These are phyloP conservation scores for Clupea harengus DNA, from an alignment of 2,113 vertebrate genomes.

Conservation along the genomic window DNA sequence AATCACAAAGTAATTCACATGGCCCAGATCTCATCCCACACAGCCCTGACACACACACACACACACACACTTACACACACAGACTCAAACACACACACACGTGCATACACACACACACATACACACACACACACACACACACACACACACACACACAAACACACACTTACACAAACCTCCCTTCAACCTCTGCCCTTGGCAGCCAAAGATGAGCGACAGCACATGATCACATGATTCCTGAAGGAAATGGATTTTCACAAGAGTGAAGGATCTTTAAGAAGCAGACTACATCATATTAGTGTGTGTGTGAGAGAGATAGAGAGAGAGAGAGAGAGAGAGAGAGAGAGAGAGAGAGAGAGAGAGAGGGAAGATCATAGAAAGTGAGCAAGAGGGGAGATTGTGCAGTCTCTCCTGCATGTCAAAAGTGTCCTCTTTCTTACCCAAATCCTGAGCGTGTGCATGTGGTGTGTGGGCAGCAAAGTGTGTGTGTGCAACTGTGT, in stretches of 20 bases:
- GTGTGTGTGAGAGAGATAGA: not conserved
- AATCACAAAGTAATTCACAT: slow-evolving; percentile 48
- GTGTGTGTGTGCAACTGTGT: no score
- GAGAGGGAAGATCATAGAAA: not conserved
- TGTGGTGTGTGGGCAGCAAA: not conserved
- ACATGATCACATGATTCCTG: slow-evolving; percentile 29
- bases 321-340: no score
- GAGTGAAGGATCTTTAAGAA: not conserved
- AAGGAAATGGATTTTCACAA: slow-evolving; percentile 42
- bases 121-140: not conserved
- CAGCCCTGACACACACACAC: not conserved
- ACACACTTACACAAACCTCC: not conserved
- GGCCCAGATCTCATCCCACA: slow-evolving; percentile 28
- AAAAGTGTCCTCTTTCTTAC: no score
- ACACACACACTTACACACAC: not conserved
- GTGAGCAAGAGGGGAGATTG: not conserved
- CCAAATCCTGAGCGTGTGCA: no score
- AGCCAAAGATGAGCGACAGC: slow-evolving; percentile 30
- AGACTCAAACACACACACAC: not conserved
- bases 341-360: no score
- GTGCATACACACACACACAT: not conserved
- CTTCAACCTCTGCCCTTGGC: slow-evolving; percentile 38
- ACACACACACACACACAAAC: not conserved
- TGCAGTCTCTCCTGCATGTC: no score
- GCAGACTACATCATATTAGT: not conserved